A percentile compares a stretch with the other conserved stretches of the same genome.
Evolutionary conservation across 2,797 vertebrate genomes (phyloP).

Genomic region (Sebastes goodei): DNA sequence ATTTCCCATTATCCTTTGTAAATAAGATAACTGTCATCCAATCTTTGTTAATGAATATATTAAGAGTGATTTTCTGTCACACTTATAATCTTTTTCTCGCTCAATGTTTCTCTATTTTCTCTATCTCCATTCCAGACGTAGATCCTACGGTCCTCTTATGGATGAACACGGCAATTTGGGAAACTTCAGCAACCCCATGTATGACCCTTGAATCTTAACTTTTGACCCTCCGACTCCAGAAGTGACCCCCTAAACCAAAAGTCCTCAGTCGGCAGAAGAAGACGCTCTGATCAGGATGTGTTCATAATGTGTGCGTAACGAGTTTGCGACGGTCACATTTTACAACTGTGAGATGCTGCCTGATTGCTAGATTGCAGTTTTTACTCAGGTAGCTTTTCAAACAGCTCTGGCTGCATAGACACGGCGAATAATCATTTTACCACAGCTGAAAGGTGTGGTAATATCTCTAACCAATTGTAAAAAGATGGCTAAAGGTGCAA

Average conservation of each 20-base stretch:
- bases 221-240: neutral
- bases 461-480: neutral
- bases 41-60: neutral
- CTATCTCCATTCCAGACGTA: constrained; percentile 71
- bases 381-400: neutral
- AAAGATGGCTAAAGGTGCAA: neutral
- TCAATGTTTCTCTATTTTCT: neutral
- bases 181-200: constrained; percentile 93
- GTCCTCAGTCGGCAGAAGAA: neutral
- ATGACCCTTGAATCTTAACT: constrained; percentile 78
- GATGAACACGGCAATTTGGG: constrained; percentile 83
- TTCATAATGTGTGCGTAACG: neutral
- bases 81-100: neutral
- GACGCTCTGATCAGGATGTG: neutral
- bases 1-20: neutral
- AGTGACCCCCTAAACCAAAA: neutral
- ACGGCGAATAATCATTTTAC: too few relatives aligned
- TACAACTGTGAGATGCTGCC: neutral
- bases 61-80: neutral
- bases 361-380: neutral
- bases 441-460: too few relatives aligned
- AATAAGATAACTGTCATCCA: neutral
- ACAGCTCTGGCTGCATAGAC: too few relatives aligned
- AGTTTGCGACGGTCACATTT: neutral
- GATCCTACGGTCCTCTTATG: constrained; percentile 87